Conservation (phyloP, 2,888 invertebrate genomes). For the Minunthozetes semirufus region DNA sequence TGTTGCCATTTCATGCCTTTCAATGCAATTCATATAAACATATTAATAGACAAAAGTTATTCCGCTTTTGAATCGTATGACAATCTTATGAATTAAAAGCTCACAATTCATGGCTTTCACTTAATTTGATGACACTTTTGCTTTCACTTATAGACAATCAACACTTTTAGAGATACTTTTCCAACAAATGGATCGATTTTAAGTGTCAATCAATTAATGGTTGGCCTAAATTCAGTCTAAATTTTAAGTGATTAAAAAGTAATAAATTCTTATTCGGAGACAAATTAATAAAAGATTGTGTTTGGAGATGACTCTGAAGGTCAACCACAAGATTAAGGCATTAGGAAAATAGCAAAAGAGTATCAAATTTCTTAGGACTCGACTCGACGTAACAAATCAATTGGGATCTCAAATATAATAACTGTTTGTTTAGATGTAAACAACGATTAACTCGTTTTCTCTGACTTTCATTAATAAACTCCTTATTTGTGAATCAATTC, state of each 20-base stretch:
- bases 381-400: background rate
- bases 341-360: background rate
- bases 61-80: background rate
- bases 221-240: background rate
- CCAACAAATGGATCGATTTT: background rate
- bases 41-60: background rate
- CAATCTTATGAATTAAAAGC: no score
- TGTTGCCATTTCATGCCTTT: background rate
- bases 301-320: background rate
- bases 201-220: background rate
- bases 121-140: conserved; percentile 9
- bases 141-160: background rate
- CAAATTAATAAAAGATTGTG: background rate
- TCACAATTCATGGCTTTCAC: background rate
- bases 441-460: no score
- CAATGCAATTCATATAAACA: background rate
- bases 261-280: background rate
- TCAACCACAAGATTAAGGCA: background rate
- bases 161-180: background rate
- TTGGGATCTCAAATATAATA: background rate
- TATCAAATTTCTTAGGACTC: background rate
- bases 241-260: background rate
- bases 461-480: no score
- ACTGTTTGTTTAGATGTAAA: no score
- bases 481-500: no score